Evolutionary conservation across 2,888 invertebrate genomes (phyloP), one percentile per base, ranked within the genome.

Genomic region (Iphiclides podalirius): DNA sequence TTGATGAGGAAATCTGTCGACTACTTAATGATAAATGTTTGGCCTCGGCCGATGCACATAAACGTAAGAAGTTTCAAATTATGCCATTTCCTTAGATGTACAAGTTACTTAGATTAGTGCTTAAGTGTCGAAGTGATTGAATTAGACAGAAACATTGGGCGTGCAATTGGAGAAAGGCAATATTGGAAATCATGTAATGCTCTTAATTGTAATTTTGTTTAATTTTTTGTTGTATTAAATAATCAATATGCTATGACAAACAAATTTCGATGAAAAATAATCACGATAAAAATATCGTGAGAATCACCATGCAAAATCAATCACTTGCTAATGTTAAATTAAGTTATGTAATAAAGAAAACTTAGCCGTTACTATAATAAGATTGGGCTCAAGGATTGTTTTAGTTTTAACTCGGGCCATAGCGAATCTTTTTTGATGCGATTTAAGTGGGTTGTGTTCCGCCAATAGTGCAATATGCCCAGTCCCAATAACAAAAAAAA

Each of bases 71-170:
- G 54, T 58, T 54, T 58, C 47, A 58, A 63, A 62, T 58, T 58
- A 67, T 66, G 73, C 70, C 70, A 71, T 72, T 67, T 67, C 55
- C 60, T 59, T 66, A 72, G 59, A 54, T 57, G 31, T 57, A 38
- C 15, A 40, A 42, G 28, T 20, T 52, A 52, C 13, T 43, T 50
- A 64, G 63, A 57, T 46, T 47, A 57, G 53, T 58, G 42, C 13
- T 8, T 57, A 57, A 49, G 49, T 37, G 48, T 56, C 46, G 48
- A 49, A 48, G 42, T 46, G 43, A 50, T 52, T 47, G 26, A 53
- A 47, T 26, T 49, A 38, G 33, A 33, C 11, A 42, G 40, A 16
- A 34, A 42, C 31, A 31, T 47, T 45, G 47, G 52, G 45, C 47
- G 50, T 52, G 54, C 54, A 55, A 55, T 52, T 50, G 15, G 34